These are phyloP conservation scores for Tragelaphus eurycerus DNA, from an alignment of 2,797 vertebrate genomes.

Conservation along the genomic window DNA sequence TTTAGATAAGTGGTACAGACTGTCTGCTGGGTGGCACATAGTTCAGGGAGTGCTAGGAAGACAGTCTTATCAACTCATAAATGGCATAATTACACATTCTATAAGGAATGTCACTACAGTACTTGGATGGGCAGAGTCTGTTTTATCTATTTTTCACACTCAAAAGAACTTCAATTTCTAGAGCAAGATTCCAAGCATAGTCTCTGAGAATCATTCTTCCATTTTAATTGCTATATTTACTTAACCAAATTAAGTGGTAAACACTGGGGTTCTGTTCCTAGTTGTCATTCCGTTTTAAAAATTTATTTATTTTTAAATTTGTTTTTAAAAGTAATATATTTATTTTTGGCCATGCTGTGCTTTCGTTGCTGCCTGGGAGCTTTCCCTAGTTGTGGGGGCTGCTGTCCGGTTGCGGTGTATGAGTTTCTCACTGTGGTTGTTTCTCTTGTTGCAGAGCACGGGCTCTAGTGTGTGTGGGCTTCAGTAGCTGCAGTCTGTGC, in stretches of 20 bases:
- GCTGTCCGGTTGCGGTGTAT: not conserved
- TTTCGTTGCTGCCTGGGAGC: accelerated
- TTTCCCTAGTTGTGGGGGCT: not conserved
- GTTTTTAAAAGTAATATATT: not conserved
- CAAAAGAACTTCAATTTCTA: conserved; percentile 20
- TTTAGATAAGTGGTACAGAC: conserved; percentile 49
- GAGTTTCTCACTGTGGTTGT: not conserved
- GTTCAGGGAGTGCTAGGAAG: not conserved
- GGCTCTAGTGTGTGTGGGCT: not conserved
- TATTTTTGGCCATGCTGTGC: not conserved
- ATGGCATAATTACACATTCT: not conserved
- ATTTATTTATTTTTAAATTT: not conserved
- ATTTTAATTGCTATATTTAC: not conserved
- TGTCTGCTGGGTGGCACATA: not conserved
- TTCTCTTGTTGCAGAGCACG: not conserved
- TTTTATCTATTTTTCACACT: not conserved
- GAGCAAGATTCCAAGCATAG: not conserved
- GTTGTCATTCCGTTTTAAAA: not conserved
- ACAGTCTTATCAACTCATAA: conserved; percentile 16
- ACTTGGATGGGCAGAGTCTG: not conserved
- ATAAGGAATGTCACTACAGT: not conserved
- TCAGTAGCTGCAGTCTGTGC: not conserved
- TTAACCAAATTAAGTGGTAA: not conserved
- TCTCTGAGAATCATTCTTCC: conserved; percentile 1
- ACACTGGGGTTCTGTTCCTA: not conserved